Conservation (phyloP, 2,113 vertebrate genomes). For the Stomatorhinus ivindoensis region DNA sequence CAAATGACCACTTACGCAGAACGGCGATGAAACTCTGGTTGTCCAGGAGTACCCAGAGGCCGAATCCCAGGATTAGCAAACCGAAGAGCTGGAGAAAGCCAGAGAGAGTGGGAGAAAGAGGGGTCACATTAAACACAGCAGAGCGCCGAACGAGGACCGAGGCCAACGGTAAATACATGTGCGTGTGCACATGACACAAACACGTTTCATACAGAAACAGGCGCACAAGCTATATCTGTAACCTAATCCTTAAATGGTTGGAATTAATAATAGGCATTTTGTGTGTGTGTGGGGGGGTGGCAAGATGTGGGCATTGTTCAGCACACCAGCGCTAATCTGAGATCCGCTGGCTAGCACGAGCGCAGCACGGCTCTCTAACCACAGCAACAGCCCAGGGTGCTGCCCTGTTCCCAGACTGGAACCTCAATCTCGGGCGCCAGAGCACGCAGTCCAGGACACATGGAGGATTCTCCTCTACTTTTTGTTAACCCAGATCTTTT, state of each 20-base stretch:
- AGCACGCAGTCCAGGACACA: background rate
- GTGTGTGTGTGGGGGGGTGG: background rate
- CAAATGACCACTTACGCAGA: conserved; percentile 62
- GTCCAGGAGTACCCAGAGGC: conserved; percentile 86
- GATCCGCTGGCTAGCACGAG: background rate
- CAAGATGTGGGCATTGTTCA: too few relatives aligned
- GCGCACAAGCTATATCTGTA: background rate
- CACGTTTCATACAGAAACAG: background rate
- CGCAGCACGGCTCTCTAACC: background rate
- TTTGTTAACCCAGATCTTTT: background rate
- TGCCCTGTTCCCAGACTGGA: background rate
- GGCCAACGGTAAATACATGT: background rate
- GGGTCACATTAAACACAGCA: background rate
- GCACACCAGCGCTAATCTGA: background rate
- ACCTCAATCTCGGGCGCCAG: background rate
- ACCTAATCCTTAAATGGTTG: conserved; percentile 30
- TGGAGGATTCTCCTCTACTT: background rate
- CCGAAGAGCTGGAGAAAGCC: conserved; percentile 71
- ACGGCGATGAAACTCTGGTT: conserved; percentile 83
- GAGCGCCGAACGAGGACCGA: background rate
- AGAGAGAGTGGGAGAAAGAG: background rate
- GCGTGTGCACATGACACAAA: background rate
- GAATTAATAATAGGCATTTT: conserved; percentile 23
- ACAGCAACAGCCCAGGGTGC: background rate
- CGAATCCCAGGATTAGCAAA: conserved; percentile 82